Conservation (phyloP, 2,797 vertebrate genomes). For the Intellagama lesueurii region DNA sequence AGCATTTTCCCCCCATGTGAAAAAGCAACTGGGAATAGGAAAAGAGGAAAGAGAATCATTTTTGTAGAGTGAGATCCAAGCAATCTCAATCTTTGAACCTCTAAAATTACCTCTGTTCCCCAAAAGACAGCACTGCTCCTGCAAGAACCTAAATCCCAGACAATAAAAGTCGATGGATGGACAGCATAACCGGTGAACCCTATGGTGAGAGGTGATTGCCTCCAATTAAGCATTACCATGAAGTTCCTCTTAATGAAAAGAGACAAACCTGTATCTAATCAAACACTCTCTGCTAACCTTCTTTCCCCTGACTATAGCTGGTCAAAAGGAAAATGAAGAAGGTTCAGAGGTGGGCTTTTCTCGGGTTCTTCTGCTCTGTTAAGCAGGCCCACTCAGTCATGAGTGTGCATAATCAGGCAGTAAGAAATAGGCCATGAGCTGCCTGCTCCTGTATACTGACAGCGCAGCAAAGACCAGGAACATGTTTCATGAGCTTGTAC, state of each 20-base stretch:
- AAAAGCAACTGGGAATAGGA: fast-evolving
- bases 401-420: not conserved
- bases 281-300: not conserved
- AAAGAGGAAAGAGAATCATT: not conserved
- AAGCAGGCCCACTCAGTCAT: conserved; percentile 19
- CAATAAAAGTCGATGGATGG: not conserved
- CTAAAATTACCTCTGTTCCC: conserved; percentile 8
- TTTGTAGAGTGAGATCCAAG: not conserved
- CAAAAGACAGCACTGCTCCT: not conserved
- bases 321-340: conserved; percentile 22
- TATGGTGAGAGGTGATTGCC: not conserved
- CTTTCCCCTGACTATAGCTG: conserved; percentile 18
- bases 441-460: conserved; percentile 24
- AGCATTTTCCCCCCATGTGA: fast-evolving
- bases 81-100: not conserved
- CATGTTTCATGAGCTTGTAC: conserved; percentile 13
- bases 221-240: conserved; percentile 4
- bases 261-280: not conserved
- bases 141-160: not conserved
- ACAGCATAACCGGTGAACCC: not conserved
- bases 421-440: not conserved
- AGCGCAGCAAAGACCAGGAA: conserved; percentile 27
- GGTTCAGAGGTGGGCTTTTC: not conserved
- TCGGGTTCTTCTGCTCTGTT: conserved; percentile 13
- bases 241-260: not conserved